These are phyloP conservation scores for Sprattus sprattus DNA, from an alignment of 2,113 vertebrate species.

Conservation along the genomic window DNA sequence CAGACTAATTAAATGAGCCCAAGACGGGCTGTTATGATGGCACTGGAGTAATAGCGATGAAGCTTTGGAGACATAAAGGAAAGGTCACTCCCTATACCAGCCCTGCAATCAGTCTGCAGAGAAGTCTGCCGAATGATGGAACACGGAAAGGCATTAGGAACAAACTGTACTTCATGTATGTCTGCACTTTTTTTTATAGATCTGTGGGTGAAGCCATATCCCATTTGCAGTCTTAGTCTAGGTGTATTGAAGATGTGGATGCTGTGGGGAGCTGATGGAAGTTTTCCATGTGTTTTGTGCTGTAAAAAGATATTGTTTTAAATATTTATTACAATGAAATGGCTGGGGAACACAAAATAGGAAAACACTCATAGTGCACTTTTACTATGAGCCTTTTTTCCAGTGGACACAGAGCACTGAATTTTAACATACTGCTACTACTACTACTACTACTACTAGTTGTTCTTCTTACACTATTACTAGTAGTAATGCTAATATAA, in stretches of 20 bases:
- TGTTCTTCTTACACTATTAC: too few species aligned
- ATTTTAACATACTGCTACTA: too few species aligned
- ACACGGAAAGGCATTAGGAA: background rate
- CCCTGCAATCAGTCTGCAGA: constrained; percentile 52
- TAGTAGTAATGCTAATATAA: background rate
- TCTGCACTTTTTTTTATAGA: background rate
- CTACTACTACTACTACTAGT: too few species aligned
- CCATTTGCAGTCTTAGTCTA: background rate
- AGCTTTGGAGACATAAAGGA: constrained; percentile 47
- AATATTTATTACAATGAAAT: too few species aligned
- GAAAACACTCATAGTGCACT: background rate
- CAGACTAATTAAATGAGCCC: constrained; percentile 55
- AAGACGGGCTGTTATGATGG: constrained; percentile 50
- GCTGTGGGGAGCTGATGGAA: background rate
- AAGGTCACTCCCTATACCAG: constrained; percentile 61
- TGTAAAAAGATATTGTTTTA: too few species aligned
- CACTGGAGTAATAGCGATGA: constrained; percentile 64
- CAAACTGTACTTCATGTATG: background rate
- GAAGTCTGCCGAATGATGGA: background rate
- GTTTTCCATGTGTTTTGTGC: too few species aligned
- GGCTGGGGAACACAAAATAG: background rate
- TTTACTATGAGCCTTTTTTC: background rate
- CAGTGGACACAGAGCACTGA: too few species aligned
- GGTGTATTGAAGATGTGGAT: background rate
- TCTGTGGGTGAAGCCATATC: background rate